Evolutionary conservation across 2,888 invertebrate species (phyloP).

Genomic region (Eupithecia dodoneata): DNA sequence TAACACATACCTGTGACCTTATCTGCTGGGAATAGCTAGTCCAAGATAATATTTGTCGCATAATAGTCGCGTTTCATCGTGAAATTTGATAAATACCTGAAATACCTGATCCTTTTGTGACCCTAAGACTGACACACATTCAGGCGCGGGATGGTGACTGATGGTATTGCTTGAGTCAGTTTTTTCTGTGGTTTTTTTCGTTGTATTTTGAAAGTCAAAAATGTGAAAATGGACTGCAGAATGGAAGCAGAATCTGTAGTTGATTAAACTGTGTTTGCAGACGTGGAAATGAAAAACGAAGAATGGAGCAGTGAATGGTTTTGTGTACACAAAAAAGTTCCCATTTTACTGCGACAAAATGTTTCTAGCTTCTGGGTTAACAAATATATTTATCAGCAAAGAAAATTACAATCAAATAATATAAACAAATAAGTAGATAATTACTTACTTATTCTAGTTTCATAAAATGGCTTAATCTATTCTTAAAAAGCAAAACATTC

Average conservation of each 20-base stretch:
- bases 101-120: slow-evolving; percentile 26
- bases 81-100: slow-evolving; percentile 42
- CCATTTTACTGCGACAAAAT: background rate
- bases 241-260: background rate
- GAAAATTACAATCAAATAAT: too few relatives aligned
- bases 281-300: background rate
- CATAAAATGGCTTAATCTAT: too few relatives aligned
- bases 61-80: slow-evolving; percentile 64
- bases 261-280: slow-evolving; percentile 4
- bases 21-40: slow-evolving; percentile 70
- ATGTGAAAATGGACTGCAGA: background rate
- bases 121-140: slow-evolving; percentile 41
- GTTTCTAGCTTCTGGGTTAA: background rate
- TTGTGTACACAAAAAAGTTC: background rate
- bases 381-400: too few relatives aligned
- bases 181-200: background rate
- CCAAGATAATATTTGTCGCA: slow-evolving; percentile 72
- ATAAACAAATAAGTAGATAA: too few relatives aligned
- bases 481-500: too few relatives aligned
- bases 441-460: too few relatives aligned
- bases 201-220: background rate
- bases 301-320: background rate
- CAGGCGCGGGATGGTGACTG: slow-evolving; percentile 43
- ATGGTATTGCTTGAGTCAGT: slow-evolving; percentile 35
- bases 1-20: slow-evolving; percentile 53